These are phyloP conservation scores for Tupaia chinensis DNA, from an alignment of 2,113 vertebrate species.

Conservation along the genomic window DNA sequence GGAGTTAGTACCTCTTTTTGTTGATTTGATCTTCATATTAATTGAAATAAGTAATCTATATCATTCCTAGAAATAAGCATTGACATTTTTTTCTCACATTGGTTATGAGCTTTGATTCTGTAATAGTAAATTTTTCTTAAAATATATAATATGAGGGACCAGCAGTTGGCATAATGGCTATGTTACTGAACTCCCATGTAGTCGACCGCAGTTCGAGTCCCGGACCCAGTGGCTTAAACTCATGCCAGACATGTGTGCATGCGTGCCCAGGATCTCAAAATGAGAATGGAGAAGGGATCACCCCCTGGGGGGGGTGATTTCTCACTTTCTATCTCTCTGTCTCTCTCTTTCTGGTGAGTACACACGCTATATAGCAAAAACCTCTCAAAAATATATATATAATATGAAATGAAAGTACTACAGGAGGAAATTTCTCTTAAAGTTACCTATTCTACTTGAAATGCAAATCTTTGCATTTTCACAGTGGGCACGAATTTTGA, in stretches of 20 bases:
- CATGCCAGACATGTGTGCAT: no score
- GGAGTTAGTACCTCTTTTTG: background rate
- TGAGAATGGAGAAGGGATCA: no score
- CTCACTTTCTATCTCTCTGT: no score
- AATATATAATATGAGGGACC: background rate
- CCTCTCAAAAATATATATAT: background rate
- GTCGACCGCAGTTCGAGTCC: no score
- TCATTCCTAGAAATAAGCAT: slow-evolving; percentile 1
- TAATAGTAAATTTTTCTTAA: background rate
- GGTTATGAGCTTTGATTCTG: background rate
- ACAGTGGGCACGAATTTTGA: background rate
- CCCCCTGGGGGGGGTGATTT: no score
- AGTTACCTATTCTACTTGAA: background rate
- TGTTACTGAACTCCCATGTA: no score
- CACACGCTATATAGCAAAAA: no score
- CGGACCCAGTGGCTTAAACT: no score
- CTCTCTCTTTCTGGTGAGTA: no score
- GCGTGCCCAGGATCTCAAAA: no score
- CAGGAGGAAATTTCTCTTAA: background rate
- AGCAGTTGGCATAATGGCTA: no score
- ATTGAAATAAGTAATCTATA: background rate
- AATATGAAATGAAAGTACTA: background rate
- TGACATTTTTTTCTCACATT: background rate
- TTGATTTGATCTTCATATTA: background rate
- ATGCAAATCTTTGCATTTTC: background rate